Percentiles rank a stretch among this genome's conserved stretches.
These are phyloP conservation scores for Meriones psammophilus DNA, from an alignment of 2,797 vertebrate genomes.

Conservation along the genomic window DNA sequence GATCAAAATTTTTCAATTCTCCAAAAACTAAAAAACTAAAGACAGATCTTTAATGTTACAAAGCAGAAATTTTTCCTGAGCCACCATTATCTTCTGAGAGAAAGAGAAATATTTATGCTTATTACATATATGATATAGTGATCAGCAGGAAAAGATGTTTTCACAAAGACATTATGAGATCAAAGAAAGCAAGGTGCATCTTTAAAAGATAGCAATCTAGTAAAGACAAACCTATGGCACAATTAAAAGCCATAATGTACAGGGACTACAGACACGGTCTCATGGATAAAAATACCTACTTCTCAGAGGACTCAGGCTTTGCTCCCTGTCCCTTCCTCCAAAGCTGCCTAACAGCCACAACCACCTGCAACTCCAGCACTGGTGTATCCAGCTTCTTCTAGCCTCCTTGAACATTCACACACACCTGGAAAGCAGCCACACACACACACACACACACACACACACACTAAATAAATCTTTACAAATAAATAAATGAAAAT, in stretches of 20 bases:
- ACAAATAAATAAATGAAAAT: background rate
- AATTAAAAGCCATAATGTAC: background rate
- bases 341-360: background rate
- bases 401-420: background rate
- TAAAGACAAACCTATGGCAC: background rate
- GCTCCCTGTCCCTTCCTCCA: background rate
- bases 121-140: background rate
- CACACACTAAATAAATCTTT: background rate
- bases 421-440: background rate
- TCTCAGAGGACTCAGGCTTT: background rate
- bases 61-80: background rate
- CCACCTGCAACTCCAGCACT: background rate
- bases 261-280: background rate
- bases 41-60: background rate
- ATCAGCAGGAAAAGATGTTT: background rate
- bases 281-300: background rate
- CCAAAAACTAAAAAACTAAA: background rate
- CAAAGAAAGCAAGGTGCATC: background rate
- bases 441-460: background rate
- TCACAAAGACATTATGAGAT: background rate
- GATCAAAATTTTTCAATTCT: background rate
- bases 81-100: background rate
- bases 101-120: too few relatives aligned
- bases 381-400: background rate
- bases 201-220: background rate